phyloP scores from a whole-genome alignment of 2,113 vertebrate genomes.

The Lethenteron reissneri region DNA sequence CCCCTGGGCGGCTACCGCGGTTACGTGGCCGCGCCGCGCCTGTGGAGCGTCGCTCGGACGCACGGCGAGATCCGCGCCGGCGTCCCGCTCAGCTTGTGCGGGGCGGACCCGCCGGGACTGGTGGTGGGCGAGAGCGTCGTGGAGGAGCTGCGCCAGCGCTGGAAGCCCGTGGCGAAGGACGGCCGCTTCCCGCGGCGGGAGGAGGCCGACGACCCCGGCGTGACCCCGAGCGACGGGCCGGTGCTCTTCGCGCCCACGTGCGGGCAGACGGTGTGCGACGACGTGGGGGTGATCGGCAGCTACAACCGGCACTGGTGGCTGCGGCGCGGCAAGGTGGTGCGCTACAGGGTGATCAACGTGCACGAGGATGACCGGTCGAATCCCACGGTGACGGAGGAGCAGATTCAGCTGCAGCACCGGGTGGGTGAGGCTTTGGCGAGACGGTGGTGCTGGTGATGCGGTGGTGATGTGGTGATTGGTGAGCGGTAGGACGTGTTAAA shows the following conservation, averaged over 20 bases:
- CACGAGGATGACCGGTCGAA: constrained; percentile 34
- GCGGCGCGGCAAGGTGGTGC: constrained; percentile 52
- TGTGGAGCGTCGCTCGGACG: constrained; percentile 59
- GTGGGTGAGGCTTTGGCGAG: no score
- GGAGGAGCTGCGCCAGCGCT: constrained; percentile 45
- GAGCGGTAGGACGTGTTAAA: no score
- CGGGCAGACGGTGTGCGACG: constrained; percentile 81
- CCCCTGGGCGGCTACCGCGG: constrained; percentile 61
- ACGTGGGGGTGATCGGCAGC: constrained; percentile 50
- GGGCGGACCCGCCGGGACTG: constrained; percentile 47
- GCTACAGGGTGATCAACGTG: constrained; percentile 72
- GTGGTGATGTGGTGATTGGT: no score
- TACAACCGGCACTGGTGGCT: constrained; percentile 66
- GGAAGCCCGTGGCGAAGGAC: constrained; percentile 56
- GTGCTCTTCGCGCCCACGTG: constrained; percentile 49
- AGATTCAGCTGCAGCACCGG: constrained; percentile 71
- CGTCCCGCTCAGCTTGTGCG: constrained; percentile 36
- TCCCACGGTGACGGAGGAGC: constrained; percentile 60
- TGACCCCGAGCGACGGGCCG: constrained; percentile 48
- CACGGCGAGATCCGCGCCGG: constrained; percentile 60
- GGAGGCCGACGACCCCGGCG: constrained; percentile 24
- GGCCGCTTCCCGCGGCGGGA: constrained; percentile 44
- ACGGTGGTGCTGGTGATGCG: no score
- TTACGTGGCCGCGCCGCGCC: constrained; percentile 46
- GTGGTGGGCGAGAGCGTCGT: constrained; percentile 76